Conservation (phyloP, 2,888 invertebrate species). For the Ornithoptera alexandrae region DNA sequence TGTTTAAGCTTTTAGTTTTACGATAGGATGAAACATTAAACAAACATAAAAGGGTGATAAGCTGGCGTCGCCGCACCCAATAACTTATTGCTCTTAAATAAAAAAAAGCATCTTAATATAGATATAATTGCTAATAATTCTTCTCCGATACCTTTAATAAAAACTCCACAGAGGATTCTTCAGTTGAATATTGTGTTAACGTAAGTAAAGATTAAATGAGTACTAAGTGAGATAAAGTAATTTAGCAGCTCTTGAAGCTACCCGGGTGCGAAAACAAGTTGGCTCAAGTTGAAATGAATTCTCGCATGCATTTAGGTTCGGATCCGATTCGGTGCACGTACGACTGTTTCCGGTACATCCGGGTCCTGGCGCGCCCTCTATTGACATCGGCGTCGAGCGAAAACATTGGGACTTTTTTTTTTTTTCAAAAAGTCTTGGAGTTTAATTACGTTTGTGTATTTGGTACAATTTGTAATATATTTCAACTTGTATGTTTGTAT, state of each 20-base stretch:
- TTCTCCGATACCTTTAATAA: not conserved
- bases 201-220: not conserved
- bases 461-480: not conserved
- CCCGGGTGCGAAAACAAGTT: slow-evolving; percentile 10
- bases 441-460: not conserved
- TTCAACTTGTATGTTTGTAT: not conserved
- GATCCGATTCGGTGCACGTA: slow-evolving; percentile 27
- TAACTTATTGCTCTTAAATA: too few relatives aligned
- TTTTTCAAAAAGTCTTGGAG: not conserved
- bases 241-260: slow-evolving; percentile 3
- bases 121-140: not conserved
- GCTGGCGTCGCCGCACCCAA: too few relatives aligned
- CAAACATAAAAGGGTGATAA: too few relatives aligned
- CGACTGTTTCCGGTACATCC: slow-evolving; percentile 25
- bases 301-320: slow-evolving; percentile 19
- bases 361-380: slow-evolving; percentile 14
- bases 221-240: slow-evolving; percentile 14
- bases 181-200: not conserved
- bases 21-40: too few relatives aligned
- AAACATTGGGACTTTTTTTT: slow-evolving; percentile 20
- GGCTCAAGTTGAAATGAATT: slow-evolving; percentile 18
- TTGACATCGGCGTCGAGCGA: slow-evolving; percentile 11
- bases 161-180: not conserved
- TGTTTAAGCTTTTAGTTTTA: too few relatives aligned
- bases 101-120: not conserved